phyloP scores from a whole-genome alignment of 2,113 vertebrate species.

The Ifrita kowaldi region DNA sequence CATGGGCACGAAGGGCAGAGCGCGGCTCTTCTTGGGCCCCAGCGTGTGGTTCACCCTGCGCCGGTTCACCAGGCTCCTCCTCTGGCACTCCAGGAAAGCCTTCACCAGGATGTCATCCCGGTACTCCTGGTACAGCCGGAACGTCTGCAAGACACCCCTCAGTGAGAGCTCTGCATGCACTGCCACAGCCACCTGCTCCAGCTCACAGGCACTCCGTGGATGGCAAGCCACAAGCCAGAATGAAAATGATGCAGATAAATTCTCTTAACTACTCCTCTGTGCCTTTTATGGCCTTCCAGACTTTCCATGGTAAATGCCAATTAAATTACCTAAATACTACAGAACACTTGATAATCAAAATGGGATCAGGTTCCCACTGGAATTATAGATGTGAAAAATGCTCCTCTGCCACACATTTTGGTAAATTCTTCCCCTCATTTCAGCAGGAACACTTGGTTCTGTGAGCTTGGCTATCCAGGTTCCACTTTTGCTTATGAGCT shows the following conservation, averaged over 20 bases:
- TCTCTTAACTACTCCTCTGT: not conserved
- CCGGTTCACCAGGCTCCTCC: slow-evolving; percentile 87
- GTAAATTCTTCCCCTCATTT: not conserved
- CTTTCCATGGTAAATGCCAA: not conserved
- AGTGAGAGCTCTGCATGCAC: not conserved
- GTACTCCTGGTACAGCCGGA: slow-evolving; percentile 87
- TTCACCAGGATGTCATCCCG: slow-evolving; percentile 81
- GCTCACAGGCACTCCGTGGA: not conserved
- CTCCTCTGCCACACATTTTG: not conserved
- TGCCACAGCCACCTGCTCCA: not conserved
- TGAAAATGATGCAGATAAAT: not conserved
- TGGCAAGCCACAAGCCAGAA: not conserved
- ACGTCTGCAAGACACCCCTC: slow-evolving; percentile 71
- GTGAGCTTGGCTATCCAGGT: not conserved
- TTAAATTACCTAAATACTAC: not conserved
- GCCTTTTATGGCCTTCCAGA: not conserved
- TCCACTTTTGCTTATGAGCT: not conserved
- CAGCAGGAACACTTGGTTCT: not conserved
- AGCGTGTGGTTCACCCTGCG: slow-evolving; percentile 77
- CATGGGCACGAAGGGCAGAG: slow-evolving; percentile 92
- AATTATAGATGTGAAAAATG: not conserved
- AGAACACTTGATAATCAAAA: not conserved
- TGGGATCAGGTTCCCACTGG: not conserved
- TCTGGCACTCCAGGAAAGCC: slow-evolving; percentile 85
- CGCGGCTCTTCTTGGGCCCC: slow-evolving; percentile 88